Conservation (phyloP, 2,888 invertebrate genomes). For the Creontiades dilutus region DNA sequence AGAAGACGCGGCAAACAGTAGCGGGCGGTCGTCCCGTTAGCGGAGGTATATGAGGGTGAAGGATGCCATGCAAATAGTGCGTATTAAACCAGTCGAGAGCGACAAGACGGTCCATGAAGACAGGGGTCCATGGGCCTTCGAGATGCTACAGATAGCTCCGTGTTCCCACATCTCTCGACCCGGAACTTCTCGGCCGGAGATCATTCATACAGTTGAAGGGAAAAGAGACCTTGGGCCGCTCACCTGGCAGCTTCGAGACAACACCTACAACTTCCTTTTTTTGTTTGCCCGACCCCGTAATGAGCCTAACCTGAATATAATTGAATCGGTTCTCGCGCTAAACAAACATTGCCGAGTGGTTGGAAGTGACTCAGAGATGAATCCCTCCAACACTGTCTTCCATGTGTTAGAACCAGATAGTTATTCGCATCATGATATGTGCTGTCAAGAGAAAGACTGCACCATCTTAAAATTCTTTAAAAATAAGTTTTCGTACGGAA, state of each 20-base stretch:
- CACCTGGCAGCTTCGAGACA: constrained; percentile 26
- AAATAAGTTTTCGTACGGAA: no score
- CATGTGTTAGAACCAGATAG: no score
- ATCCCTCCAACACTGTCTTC: no score
- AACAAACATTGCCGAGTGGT: background rate
- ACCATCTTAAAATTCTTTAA: no score
- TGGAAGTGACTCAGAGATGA: constrained; percentile 1
- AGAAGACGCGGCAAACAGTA: constrained; percentile 58
- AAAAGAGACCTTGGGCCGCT: constrained; percentile 46
- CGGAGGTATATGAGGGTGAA: constrained; percentile 28
- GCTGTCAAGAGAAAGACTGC: no score
- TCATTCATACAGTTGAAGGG: constrained; percentile 55
- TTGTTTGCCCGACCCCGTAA: background rate
- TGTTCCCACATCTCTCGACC: constrained; percentile 51
- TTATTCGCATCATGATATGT: no score
- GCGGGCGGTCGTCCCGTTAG: constrained; percentile 54
- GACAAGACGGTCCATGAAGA: constrained; percentile 20
- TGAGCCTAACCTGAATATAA: constrained; percentile 40
- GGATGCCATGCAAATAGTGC: constrained; percentile 63
- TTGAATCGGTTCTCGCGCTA: constrained; percentile 25
- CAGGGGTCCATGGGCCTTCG: constrained; percentile 3
- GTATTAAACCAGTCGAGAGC: constrained; percentile 44
- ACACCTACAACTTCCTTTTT: constrained; percentile 27
- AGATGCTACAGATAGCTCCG: constrained; percentile 44
- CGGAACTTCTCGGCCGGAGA: constrained; percentile 32